These are phyloP conservation scores for Athetis lepigone DNA, from an alignment of 2,888 invertebrate species.

Conservation along the genomic window DNA sequence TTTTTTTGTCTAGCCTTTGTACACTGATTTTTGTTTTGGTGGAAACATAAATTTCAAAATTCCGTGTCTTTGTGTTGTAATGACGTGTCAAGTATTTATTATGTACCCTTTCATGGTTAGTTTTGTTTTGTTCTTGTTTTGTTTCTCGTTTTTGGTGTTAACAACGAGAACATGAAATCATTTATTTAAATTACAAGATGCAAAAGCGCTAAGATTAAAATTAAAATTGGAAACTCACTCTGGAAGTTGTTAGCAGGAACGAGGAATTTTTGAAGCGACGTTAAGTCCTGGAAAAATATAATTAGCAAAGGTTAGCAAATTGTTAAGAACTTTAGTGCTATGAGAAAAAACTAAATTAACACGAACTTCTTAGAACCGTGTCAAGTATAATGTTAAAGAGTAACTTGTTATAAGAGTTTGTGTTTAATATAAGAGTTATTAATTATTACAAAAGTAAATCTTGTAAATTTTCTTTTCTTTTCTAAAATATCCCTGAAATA, in stretches of 20 bases:
- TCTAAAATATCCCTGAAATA: no score
- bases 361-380: no score
- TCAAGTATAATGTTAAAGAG: no score
- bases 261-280: not conserved
- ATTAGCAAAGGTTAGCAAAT: not conserved
- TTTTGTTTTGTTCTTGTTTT: slow-evolving; percentile 13
- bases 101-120: slow-evolving; percentile 21
- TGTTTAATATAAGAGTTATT: no score
- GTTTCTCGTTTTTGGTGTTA: not conserved
- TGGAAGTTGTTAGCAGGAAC: not conserved
- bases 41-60: slow-evolving; percentile 64
- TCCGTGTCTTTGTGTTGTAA: slow-evolving; percentile 48
- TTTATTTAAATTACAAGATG: no score
- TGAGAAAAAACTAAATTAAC: no score
- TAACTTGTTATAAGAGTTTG: no score
- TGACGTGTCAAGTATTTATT: slow-evolving; percentile 53
- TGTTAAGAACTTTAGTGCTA: no score
- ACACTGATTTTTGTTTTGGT: slow-evolving; percentile 64
- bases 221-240: not conserved
- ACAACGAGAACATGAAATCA: no score
- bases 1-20: slow-evolving; percentile 74
- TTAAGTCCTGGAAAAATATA: not conserved
- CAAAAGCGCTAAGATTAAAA: not conserved
- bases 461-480: no score
- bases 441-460: no score